Percentiles rank a stretch among this genome's conserved stretches.
These are phyloP conservation scores for Percopsis omiscomaycus DNA, from an alignment of 2,797 vertebrate genomes.

Conservation along the genomic window DNA sequence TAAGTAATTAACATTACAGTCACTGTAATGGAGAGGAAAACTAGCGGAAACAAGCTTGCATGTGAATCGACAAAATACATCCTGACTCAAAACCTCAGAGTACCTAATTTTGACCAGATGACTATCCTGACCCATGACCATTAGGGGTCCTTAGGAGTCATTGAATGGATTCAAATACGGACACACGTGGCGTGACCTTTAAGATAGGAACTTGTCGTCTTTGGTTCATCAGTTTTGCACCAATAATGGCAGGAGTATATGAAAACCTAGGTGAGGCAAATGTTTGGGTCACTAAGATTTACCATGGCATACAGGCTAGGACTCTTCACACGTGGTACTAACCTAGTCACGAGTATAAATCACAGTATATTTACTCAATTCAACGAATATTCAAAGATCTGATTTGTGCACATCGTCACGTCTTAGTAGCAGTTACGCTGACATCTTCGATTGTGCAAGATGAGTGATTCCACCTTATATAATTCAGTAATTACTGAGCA, in stretches of 20 bases:
- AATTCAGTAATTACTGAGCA: conserved; percentile 48
- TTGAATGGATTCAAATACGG: not conserved
- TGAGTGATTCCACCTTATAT: conserved; percentile 42
- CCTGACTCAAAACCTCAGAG: conserved; percentile 15
- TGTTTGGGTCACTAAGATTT: too few relatives aligned
- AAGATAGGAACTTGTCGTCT: conserved; percentile 12
- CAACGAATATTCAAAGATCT: conserved; percentile 44
- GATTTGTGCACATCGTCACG: too few relatives aligned
- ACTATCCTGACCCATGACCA: too few relatives aligned
- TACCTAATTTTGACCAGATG: conserved; percentile 44
- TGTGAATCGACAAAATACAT: conserved; percentile 22
- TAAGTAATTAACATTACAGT: conserved; percentile 59
- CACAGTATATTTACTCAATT: conserved; percentile 34
- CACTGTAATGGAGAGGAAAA: conserved; percentile 44
- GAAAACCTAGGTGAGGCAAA: conserved; percentile 5
- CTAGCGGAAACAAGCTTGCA: conserved; percentile 49
- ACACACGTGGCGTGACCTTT: not conserved
- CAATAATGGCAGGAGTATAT: conserved; percentile 8
- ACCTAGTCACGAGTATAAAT: conserved; percentile 38
- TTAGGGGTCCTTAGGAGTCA: too few relatives aligned
- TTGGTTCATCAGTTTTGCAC: conserved; percentile 24
- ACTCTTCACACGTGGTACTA: too few relatives aligned
- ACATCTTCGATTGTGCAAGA: conserved; percentile 38
- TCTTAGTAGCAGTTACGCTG: conserved; percentile 38
- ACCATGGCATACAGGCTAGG: too few relatives aligned